A percentile compares a stretch with the other conserved stretches of the same genome.
These are phyloP conservation scores for Papilio helenus DNA, from an alignment of 1,140 invertebrate species.

Conservation along the genomic window DNA sequence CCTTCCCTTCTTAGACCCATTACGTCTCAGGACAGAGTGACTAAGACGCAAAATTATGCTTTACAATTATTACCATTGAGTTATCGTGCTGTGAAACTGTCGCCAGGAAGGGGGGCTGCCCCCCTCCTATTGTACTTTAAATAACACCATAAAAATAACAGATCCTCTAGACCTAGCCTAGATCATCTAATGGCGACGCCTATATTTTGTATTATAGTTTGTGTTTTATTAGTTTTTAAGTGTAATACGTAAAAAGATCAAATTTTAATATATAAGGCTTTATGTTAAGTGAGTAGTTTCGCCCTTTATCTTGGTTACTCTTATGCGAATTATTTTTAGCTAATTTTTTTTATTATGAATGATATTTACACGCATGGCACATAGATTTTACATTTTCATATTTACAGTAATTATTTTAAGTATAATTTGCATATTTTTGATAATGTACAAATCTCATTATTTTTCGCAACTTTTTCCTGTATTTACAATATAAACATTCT, in stretches of 20 bases:
- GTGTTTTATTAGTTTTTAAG: constrained; percentile 12
- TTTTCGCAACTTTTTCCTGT: background rate
- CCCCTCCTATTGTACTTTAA: too few relatives aligned
- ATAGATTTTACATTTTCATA: constrained; percentile 7
- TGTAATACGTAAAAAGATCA: constrained; percentile 27
- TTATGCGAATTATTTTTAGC: constrained; percentile 25
- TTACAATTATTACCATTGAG: constrained; percentile 68
- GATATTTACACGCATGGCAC: constrained; percentile 15
- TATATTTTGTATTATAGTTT: background rate
- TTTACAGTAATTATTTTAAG: constrained; percentile 28
- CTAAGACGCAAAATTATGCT: constrained; percentile 67
- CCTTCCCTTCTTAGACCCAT: constrained; percentile 68
- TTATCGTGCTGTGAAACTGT: constrained; percentile 6
- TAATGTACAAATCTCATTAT: constrained; percentile 26
- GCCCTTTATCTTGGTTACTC: constrained; percentile 26
- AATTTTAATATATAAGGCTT: constrained; percentile 9
- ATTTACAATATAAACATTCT: constrained; percentile 15
- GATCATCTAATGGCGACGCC: too few relatives aligned
- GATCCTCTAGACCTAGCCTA: too few relatives aligned
- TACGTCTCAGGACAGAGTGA: constrained; percentile 75
- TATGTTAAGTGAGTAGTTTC: constrained; percentile 28
- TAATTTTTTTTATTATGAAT: constrained; percentile 8
- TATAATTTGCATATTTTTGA: constrained; percentile 35
- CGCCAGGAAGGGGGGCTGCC: too few relatives aligned
- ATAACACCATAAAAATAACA: too few relatives aligned